Evolutionary conservation across 2,113 vertebrate genomes (phyloP), one percentile per base, ranked within the genome.

Genomic region (Forbesichthys agassizii): DNA sequence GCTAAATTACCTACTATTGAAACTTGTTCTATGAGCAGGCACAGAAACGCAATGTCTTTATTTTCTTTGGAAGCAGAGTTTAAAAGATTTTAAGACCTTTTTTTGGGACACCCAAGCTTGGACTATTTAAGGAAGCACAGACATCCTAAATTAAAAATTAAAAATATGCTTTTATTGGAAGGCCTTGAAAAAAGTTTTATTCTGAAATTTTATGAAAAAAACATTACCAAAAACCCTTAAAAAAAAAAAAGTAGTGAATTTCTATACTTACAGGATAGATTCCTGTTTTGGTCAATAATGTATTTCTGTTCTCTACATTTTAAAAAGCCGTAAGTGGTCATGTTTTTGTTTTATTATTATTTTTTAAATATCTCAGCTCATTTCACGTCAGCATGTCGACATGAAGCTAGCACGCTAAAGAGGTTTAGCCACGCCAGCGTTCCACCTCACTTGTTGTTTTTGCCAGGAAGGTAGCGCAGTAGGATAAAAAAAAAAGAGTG

Each of bases 1-100:
- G 88, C 85, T 84, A 88, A 84, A 87, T 84, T 86, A 79, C 73
- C 78, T 87, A 73, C 80, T 86, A 88, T 78, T 85, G 82, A 86
- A 80, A 74, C 72, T 70, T 83, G 85, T 83, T 86, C 75, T 80
- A 86, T 82, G 87, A 86, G 86, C 84, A 85, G 79, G 84, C 73
- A 69, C 72, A 84, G 77, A 82, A 84, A 86, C 76, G 77, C 51
- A 75, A 80, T 70, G 86, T 83, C 58, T 77, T 78, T 86, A 82
- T 79, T 88, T 84, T 62, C 65, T 73, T 87, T 86, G 81, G 84
- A 84, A 27, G 64, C 9, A 42, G 67, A 48, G 66, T 61, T 36
- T 55, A 84, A 87, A 74, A 72, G 51, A 57, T 74, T 86, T 80
- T 68, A 66, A 58, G 64, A 48, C 46, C 27, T 36, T 13, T 75